Evolutionary conservation across 2,113 vertebrate genomes (phyloP), one percentile per base, ranked within the genome.

Genomic region (Thunnus thynnus): DNA sequence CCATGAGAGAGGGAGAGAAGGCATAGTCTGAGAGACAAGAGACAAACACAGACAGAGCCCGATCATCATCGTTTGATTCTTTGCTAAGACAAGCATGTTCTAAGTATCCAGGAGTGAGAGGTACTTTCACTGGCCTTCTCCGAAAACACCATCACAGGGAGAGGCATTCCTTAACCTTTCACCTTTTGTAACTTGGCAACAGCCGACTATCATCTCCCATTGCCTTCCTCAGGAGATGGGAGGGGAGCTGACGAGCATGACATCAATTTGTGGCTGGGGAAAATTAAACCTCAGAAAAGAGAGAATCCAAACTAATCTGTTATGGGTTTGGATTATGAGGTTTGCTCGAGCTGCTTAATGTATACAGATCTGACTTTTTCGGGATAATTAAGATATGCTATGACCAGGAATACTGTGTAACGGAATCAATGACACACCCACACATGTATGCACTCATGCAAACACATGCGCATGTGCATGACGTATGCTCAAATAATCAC

Each of bases 111-210:
- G 71, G 86, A 89, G 87, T 36, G 76, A 76, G 62, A 46, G 1
- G 44, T 69, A 57, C 79, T 65, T 87, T 79, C 51, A 62, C 57
- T 66, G 76, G 67, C 13, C 18, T 30, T 77, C 50, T 81, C 86
- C 63, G 64, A 86, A 88, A 91, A 90, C 82, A 77, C 36, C 75
- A 76, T 85, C 71, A 67, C 78, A 85, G 81, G 73, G 86, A 88
- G 86, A 88, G 70, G 62, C 73, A 65, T 89, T 92, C 80, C 78
- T 84, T 82, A 52, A 91, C 87, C 86, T 84, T 86, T 90, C 44
- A 87, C 86, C 88, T 87, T 92, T 84, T 93, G 89, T 89, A 85
- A 88, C 91, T 94, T 91, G 88, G 92, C 87, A 89, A 85, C 51
- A 60, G 22, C 52, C 30, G 41, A 46, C 88, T 60, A 85, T 90